Conservation (phyloP, 2,888 invertebrate species). For the Suillia variegata region DNA sequence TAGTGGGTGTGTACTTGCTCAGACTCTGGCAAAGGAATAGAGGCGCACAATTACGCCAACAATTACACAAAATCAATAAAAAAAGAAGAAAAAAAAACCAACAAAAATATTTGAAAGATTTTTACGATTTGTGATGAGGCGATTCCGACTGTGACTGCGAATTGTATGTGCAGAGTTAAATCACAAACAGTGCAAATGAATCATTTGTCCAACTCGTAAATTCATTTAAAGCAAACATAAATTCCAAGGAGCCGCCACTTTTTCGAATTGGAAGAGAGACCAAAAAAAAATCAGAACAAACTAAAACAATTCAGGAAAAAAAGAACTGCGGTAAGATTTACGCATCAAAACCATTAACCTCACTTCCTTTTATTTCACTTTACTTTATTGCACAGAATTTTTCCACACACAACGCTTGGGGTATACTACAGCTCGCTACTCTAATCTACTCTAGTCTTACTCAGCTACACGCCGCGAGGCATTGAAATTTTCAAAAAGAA, state of each 20-base stretch:
- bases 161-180: too few species aligned
- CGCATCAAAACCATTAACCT: constrained; percentile 15
- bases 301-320: too few species aligned
- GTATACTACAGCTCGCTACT: too few species aligned
- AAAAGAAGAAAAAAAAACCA: not conserved
- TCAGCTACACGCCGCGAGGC: not conserved
- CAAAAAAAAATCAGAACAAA: too few species aligned
- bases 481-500: not conserved
- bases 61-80: not conserved
- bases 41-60: not conserved
- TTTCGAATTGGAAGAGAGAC: too few species aligned
- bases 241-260: too few species aligned
- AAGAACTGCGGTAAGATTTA: not conserved
- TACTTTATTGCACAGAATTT: not conserved
- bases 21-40: not conserved
- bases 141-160: too few species aligned
- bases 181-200: too few species aligned
- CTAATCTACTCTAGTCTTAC: too few species aligned
- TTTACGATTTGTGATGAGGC: too few species aligned
- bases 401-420: not conserved
- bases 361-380: constrained; percentile 14
- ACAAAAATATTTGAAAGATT: not conserved
- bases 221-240: too few species aligned
- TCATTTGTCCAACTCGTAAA: too few species aligned
- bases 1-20: constrained; percentile 7